Percentiles rank a stretch among this genome's conserved stretches.
These are phyloP conservation scores for Hassar affinis DNA, from an alignment of 2,113 vertebrate species.

Conservation along the genomic window DNA sequence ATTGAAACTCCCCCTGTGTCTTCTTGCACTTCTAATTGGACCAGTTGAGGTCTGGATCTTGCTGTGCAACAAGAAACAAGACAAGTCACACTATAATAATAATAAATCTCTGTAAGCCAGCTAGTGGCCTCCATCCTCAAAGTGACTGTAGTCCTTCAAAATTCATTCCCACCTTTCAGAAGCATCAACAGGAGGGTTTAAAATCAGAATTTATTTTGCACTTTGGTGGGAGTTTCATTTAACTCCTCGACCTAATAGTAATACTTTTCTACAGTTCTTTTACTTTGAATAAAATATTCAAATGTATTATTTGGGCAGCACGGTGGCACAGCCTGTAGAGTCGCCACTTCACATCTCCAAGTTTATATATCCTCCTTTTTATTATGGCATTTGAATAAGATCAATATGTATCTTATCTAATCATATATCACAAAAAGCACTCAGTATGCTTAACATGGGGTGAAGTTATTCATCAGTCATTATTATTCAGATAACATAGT, in stretches of 20 bases:
- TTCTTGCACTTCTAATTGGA: background rate
- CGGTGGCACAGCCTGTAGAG: background rate
- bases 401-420: too few relatives aligned
- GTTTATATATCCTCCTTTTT: too few relatives aligned
- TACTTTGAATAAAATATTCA: background rate
- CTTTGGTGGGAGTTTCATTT: background rate
- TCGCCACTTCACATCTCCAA: background rate
- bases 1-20: background rate
- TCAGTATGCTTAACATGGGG: too few relatives aligned
- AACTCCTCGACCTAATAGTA: background rate
- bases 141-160: background rate
- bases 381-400: too few relatives aligned
- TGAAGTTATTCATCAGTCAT: too few relatives aligned
- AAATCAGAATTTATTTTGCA: background rate
- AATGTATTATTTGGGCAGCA: background rate
- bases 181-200: background rate
- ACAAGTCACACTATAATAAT: background rate
- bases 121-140: too few relatives aligned
- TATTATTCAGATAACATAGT: too few relatives aligned
- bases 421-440: too few relatives aligned
- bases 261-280: background rate
- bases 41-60: background rate
- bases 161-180: background rate
- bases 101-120: too few relatives aligned
- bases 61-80: background rate